Base-by-base conservation (phyloP, 2,888 invertebrate genomes). In the Dryobota labecula region DNA sequence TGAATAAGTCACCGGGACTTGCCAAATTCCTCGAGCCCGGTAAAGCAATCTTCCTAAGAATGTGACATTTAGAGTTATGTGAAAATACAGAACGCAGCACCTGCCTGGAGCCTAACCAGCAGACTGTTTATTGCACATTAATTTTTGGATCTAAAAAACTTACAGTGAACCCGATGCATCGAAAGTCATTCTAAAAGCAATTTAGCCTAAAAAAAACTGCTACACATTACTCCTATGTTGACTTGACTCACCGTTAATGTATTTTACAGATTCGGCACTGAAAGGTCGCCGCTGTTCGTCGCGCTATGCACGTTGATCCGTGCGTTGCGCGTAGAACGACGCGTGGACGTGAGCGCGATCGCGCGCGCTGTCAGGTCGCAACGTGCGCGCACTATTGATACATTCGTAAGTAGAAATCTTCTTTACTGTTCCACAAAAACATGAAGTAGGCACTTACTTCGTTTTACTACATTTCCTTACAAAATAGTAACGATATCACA, bases 251-350 rank as follows among this genome's bases (percentile, higher is more conserved):
- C 5, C 24, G 20, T 27, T 8, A 0, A 24, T 36, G 0, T n/a
- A 47, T 53, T 2, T 67, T 33, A 0, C 76, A 91, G 91, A 56
- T 86, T 78, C 24, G 99, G 99, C 80, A 98, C 98, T 41, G 98
- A 99, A 91, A 97, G 99, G 79, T 98, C 98, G 94, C 98, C 98
- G 66, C 97, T 99, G 96, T 99, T 98, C 94, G 98, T 98, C 77
- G 98, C 98, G 66, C 97, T 99, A 88, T 98, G 98, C 94, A 97
- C 98, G 89, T 96, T 99, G 85, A 98, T 98, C 84, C 97, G 98
- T 89, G 98, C 98, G 92, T 95, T 99, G 90, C 97, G 98, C 86
- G 97, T 97, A 57, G 99, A 99, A 93, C 97, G 97, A 84, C 97
- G 98, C 88, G 98, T 98, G 43, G 99, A 99, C 96, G 97, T 99